Evolutionary conservation across 1,140 invertebrate species (phyloP), one percentile per base, ranked within the genome.

Genomic region (Drosophila lini): DNA sequence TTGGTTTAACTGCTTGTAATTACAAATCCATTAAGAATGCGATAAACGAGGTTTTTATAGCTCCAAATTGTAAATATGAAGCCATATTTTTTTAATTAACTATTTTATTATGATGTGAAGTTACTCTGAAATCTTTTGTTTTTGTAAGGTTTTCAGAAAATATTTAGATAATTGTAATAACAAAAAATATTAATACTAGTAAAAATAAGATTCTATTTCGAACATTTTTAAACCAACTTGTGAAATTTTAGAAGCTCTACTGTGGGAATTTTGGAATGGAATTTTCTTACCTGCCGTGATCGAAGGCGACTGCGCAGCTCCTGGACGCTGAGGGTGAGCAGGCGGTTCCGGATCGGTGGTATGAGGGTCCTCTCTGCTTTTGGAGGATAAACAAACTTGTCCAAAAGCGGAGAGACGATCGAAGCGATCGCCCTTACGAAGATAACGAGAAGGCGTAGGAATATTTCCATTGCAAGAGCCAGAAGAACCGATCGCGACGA

Each of bases 371-470:
- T 42, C 13, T 3, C 22, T 6, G 19, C 19, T 11, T 55, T 52
- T 3, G 8, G 41, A 1, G 19, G 42, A 36, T 60, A 53, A 16
- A 52, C 22, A 13, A 45, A 42, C 15, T 22, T 15, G 31, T 25
- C 67, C 41, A 41, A n/a, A 9, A 81, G 3, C 5, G 78, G 40
- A 4, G n/a, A 25, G 8, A 73, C 11, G 13, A 78, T 36, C n/a
- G 47, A 25, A 10, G 80, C 40, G 11, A 83, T 8, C 16, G 68
- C 45, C 55, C 73, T 86, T 6, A 83, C 58, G 8, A 55, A 44
- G 40, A 88, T 47, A 55, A 88, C 48, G 40, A 86, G 53, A 1
- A 86, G 16, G 15, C 83, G 76, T 2, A 88, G 44, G 19, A 86
- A 70, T 38, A 88, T 25, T 64, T 86, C 84, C 83, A 86, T 86